Evolutionary conservation across 2,113 vertebrate genomes (phyloP), one percentile per base, ranked within the genome.

Genomic region (Lepisosteus osseus): DNA sequence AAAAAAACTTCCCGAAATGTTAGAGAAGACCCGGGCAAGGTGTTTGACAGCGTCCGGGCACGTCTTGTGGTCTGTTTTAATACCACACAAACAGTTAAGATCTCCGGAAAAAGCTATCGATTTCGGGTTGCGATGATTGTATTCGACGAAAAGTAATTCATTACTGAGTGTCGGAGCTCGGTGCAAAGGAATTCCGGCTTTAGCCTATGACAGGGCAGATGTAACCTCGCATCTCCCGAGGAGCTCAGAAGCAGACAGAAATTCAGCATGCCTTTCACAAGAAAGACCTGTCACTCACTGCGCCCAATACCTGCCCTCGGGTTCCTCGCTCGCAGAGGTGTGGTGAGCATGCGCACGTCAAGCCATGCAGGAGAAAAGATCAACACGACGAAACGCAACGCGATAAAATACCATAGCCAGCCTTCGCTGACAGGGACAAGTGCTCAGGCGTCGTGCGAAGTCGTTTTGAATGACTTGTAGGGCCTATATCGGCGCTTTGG

Each of bases 321-420:
- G 61, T 70, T 69, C 64, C 77, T 68, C 29, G 72, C 40, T 57
- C 69, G 44, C 82, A 67, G 90, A 92, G 90, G 89, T 91, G 90
- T 75, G 87, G 76, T 68, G 85, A 70, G 90, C 92, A 92, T 90
- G 92, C 92, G 89, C 87, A 90, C n/a, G 74, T 4, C 11, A 7
- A 2, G 8, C 63, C n/a, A 13, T 9, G 4, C 29, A 29, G 29
- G 29, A 29, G 29, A 29, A 29, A 29, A 29, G 29, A 29, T 29
- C 29, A 29, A 29, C 29, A 29, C 29, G 29, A 29, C 29, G 29
- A 29, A 29, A 29, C 29, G 29, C 29, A 29, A 29, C 29, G 29
- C 29, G 29, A 29, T 29, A 29, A 29, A 29, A 29, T 2, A 29
- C 29, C 29, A 29, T 1, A 29, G 1, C 29, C 29, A 29, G 29